phyloP scores from a whole-genome alignment of 2,797 vertebrate species.

The Acanthopagrus latus region DNA sequence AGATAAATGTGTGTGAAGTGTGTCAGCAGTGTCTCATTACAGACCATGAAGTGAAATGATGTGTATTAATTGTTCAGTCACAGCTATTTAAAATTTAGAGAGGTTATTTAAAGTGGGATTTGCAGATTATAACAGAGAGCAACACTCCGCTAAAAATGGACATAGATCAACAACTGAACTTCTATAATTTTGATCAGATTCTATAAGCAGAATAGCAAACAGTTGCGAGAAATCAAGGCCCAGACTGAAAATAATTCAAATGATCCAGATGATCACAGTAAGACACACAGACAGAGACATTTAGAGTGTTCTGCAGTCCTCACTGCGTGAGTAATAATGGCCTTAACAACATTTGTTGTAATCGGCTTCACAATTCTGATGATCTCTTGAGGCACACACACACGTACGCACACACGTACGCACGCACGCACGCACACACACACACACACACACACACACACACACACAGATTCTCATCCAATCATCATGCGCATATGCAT shows the following conservation, averaged over 20 bases:
- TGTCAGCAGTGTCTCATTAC: neutral
- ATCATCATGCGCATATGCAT: conserved; percentile 33
- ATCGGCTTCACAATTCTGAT: conserved; percentile 30
- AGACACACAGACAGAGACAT: conserved; percentile 1
- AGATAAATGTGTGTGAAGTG: conserved; percentile 13
- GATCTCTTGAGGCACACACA: conserved; percentile 21
- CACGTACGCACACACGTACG: neutral
- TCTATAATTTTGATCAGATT: neutral
- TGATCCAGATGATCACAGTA: conserved; percentile 10
- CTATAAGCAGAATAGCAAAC: neutral
- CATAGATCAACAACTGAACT: neutral
- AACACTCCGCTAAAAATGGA: conserved; percentile 2
- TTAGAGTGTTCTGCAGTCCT: conserved; percentile 10
- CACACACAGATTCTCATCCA: conserved; percentile 8
- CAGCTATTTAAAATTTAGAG: neutral
- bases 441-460: neutral
- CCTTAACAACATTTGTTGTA: conserved; percentile 19
- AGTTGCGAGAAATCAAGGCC: conserved; percentile 5
- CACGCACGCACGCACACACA: neutral
- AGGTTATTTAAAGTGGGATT: conserved; percentile 2
- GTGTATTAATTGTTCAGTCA: conserved; percentile 1
- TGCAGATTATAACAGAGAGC: conserved; percentile 10
- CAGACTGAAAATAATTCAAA: conserved; percentile 18
- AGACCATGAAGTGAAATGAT: conserved; percentile 1
- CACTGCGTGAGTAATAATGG: conserved; percentile 17